A percentile compares a stretch with the other conserved stretches of the same genome.
Conservation (phyloP, 2,113 vertebrate species). For the Peromyscus maniculatus region DNA sequence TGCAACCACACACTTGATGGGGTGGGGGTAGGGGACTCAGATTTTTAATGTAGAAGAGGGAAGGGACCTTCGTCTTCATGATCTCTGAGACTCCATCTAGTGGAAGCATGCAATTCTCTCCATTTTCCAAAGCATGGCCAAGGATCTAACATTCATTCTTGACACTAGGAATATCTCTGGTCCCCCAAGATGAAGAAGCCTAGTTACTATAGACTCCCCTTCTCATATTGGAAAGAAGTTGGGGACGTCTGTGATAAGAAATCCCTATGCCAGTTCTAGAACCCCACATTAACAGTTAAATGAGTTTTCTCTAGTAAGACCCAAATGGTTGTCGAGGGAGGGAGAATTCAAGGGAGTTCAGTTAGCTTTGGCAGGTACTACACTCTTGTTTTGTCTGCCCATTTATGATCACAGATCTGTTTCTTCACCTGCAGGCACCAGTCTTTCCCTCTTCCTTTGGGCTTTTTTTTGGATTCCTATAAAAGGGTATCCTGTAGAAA, state of each 20-base stretch:
- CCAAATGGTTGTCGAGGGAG: not conserved
- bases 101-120: not conserved
- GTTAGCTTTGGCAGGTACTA: not conserved
- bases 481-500: not conserved
- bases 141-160: not conserved
- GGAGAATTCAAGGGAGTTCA: not conserved
- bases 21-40: not conserved
- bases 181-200: not conserved
- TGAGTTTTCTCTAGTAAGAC: not conserved
- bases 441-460: not conserved
- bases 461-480: not conserved
- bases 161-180: not conserved
- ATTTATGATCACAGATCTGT: not conserved
- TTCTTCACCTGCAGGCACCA: not conserved
- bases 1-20: too few species aligned
- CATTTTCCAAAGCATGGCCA: not conserved
- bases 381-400: not conserved
- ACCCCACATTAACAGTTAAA: not conserved
- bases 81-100: not conserved
- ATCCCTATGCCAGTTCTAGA: not conserved
- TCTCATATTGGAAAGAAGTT: not conserved
- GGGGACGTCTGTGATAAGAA: not conserved
- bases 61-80: not conserved
- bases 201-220: not conserved
- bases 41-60: not conserved